Evolutionary conservation across 2,797 vertebrate species (phyloP).

Genomic region (Anguilla obscura): DNA sequence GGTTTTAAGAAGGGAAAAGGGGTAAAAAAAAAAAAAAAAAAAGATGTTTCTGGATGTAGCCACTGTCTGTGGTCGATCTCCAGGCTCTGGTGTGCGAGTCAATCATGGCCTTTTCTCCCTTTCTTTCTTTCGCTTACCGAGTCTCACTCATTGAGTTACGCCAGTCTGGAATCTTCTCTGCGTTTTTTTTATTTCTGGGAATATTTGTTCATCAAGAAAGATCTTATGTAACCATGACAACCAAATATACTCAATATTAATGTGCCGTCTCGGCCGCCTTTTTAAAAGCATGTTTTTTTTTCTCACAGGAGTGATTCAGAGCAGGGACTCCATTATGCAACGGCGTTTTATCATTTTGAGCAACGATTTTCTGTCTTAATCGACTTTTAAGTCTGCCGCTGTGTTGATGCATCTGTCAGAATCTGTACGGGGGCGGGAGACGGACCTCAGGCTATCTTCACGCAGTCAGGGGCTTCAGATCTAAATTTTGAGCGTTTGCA

Average conservation of each 20-base stretch:
- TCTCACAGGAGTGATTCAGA: not conserved
- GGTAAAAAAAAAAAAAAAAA: not conserved
- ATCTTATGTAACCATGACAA: constrained; percentile 1
- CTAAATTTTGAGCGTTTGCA: not conserved
- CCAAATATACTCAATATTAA: not conserved
- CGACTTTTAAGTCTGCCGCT: not conserved
- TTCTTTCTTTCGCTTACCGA: not conserved
- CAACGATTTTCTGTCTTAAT: not conserved
- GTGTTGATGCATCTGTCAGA: not conserved
- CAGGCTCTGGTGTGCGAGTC: not conserved
- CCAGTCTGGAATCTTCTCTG: not conserved
- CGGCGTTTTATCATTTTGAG: not conserved
- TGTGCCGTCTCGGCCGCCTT: not conserved
- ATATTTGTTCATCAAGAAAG: not conserved
- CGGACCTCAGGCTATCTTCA: not conserved
- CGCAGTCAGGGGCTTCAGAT: not conserved
- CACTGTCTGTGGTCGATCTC: not conserved
- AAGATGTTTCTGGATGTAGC: not conserved
- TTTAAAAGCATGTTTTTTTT: not conserved
- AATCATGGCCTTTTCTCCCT: not conserved
- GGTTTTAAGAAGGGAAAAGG: not conserved
- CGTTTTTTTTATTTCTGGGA: not conserved
- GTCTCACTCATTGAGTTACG: not conserved
- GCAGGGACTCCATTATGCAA: not conserved
- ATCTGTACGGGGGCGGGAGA: not conserved